Base-by-base conservation (phyloP, 2,888 invertebrate genomes). In the Galerucella calmariensis region DNA sequence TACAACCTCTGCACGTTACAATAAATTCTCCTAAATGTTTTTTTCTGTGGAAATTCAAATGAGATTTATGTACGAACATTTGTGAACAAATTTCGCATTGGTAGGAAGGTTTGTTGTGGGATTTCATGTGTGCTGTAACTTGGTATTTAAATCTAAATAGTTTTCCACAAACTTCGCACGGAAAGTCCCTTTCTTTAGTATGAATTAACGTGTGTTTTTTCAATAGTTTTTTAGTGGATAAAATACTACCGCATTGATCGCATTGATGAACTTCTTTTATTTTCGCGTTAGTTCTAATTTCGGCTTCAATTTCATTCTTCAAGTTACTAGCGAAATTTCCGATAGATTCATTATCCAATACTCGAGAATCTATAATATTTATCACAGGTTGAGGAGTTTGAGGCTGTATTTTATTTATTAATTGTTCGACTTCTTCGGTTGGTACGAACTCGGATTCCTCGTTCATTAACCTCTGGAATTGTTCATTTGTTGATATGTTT, bases 21-120 rank as follows among this genome's bases (percentile, higher is more conserved):
- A 82, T 79, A 71, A 81, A 85, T 67, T 85, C 84, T 5, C 89
- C 88, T 0, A 89, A 88, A 81, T 92, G 92, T n/a, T 90, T 87
- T 2, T 89, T 86, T 0, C 88, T 84, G 80, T 93, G 92, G 0
- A 89, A 88, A 61, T 90, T 91, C 75, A 92, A 82, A 77, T 91
- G 91, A 75, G 91, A 90, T 77, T 90, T 90, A 61, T 91, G 91
- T 0, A 90, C 88, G 79, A 92, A 90, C 79, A 90, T 90, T 80
- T 90, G 90, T 0, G 90, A 90, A 78, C 92, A 92, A 0, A 90
- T 87, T 0, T 90, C 88, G 78, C 92, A 92, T 0, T 91, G 87
- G 74, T 90, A 90, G 66, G 89, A 90, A 14, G 90, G 90, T 0
- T 90, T 90, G 53, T 89, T 89, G 77, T 91, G 91, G 65, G 88